phyloP scores from a whole-genome alignment of 2,888 invertebrate species.

The Dioctria rufipes region DNA sequence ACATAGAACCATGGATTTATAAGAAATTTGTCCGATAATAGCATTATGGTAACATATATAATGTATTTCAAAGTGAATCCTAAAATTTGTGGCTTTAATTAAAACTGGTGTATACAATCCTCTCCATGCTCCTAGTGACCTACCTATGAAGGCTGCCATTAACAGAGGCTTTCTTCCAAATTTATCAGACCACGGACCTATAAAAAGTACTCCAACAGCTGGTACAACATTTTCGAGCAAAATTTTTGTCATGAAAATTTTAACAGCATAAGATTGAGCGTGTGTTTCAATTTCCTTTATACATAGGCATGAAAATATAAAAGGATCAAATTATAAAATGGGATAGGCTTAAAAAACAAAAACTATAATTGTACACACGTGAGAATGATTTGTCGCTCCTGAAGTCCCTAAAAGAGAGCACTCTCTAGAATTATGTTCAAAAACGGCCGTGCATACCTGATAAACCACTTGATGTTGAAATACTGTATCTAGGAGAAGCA shows the following conservation, averaged over 20 bases:
- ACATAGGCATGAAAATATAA: no score
- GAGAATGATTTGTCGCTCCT: constrained; percentile 73
- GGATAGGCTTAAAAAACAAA: no score
- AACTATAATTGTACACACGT: constrained; percentile 63
- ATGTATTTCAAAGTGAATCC: constrained; percentile 66
- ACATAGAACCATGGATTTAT: constrained; percentile 72
- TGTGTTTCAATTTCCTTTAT: constrained; percentile 70
- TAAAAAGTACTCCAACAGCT: constrained; percentile 78
- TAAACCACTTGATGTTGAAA: constrained; percentile 80
- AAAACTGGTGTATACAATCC: no score
- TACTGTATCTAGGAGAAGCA: constrained; percentile 68
- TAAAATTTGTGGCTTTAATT: constrained; percentile 51
- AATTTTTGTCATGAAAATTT: constrained; percentile 76
- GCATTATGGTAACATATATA: constrained; percentile 64
- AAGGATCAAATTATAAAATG: no score
- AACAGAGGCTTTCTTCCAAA: constrained; percentile 83
- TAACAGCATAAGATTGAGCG: constrained; percentile 78
- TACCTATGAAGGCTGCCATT: constrained; percentile 76
- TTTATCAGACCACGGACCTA: constrained; percentile 88
- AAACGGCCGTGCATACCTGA: constrained; percentile 77
- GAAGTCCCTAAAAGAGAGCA: constrained; percentile 72
- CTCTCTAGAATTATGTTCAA: constrained; percentile 74
- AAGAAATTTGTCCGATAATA: constrained; percentile 62
- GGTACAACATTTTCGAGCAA: constrained; percentile 79
- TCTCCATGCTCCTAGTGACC: background rate